phyloP scores from a whole-genome alignment of 1,140 invertebrate genomes.

The Heliconius congener region DNA sequence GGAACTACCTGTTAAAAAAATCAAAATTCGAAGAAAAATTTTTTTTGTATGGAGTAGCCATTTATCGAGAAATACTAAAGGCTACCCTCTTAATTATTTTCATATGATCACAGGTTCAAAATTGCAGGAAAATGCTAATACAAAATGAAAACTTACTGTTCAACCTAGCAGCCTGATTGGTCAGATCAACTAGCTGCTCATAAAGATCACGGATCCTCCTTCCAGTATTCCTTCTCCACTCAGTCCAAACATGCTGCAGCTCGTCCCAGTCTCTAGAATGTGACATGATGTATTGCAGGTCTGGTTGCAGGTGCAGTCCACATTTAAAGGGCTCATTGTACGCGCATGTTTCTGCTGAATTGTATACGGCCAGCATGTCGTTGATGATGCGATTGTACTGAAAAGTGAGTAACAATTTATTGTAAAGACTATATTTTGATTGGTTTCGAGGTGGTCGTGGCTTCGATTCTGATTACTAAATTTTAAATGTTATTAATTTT shows the following conservation, averaged over 20 bases:
- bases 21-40: too few species aligned
- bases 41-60: too few species aligned
- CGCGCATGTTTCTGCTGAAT: constrained; percentile 91
- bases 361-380: constrained; percentile 94
- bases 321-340: constrained; percentile 92
- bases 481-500: too few species aligned
- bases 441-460: too few species aligned
- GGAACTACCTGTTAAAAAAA: too few species aligned
- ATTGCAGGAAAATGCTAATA: neutral
- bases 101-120: too few species aligned
- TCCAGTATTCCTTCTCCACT: constrained; percentile 91
- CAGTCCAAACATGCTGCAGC: constrained; percentile 91
- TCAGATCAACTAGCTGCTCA: constrained; percentile 90
- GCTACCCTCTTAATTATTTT: too few species aligned
- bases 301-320: constrained; percentile 90
- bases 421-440: neutral
- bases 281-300: constrained; percentile 86
- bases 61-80: too few species aligned
- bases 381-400: constrained; percentile 93
- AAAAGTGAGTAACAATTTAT: constrained; percentile 44
- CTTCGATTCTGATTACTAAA: too few species aligned
- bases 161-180: constrained; percentile 91
- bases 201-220: constrained; percentile 91
- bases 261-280: constrained; percentile 92
- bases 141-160: constrained; percentile 86